A percentile compares a stretch with the other conserved stretches of the same genome.
phyloP scores from a whole-genome alignment of 2,888 invertebrate genomes.

The Andrena camellia region DNA sequence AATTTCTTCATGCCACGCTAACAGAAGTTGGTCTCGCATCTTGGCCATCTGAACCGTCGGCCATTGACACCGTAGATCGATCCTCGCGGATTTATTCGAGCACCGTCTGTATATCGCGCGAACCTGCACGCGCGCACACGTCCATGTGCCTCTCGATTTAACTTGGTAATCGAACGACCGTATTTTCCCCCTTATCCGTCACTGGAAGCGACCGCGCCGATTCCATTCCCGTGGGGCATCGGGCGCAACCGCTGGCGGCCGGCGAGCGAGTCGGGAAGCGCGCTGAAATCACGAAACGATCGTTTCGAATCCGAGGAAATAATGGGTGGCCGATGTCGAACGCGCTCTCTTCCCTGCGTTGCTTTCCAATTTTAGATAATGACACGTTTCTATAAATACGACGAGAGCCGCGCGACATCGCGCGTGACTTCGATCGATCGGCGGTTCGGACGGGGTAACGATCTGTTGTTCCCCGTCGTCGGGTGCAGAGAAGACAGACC shows the following conservation, averaged over 20 bases:
- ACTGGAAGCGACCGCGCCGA: background rate
- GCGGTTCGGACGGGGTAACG: slow-evolving; percentile 2
- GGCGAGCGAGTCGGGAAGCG: background rate
- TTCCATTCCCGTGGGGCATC: background rate
- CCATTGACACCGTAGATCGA: slow-evolving; percentile 77
- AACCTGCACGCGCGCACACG: slow-evolving; percentile 3
- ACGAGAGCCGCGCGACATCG: slow-evolving; percentile 16
- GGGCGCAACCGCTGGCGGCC: background rate
- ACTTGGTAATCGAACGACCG: slow-evolving; percentile 41
- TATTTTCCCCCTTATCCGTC: background rate
- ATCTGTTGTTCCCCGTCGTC: slow-evolving; percentile 5
- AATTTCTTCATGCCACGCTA: slow-evolving; percentile 51
- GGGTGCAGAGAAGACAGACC: slow-evolving; percentile 36
- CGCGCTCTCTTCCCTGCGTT: background rate
- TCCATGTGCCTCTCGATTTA: slow-evolving; percentile 22
- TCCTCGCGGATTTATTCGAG: slow-evolving; percentile 75
- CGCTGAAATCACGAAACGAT: slow-evolving; percentile 32
- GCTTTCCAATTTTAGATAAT: slow-evolving; percentile 22
- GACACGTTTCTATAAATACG: slow-evolving; percentile 15
- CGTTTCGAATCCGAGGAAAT: slow-evolving; percentile 5
- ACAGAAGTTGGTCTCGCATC: slow-evolving; percentile 62
- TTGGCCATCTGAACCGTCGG: slow-evolving; percentile 60
- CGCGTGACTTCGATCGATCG: slow-evolving; percentile 35
- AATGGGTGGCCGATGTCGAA: slow-evolving; percentile 7
- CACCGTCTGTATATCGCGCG: slow-evolving; percentile 27